Conservation (phyloP, 2,797 vertebrate species). For the Huso huso region DNA sequence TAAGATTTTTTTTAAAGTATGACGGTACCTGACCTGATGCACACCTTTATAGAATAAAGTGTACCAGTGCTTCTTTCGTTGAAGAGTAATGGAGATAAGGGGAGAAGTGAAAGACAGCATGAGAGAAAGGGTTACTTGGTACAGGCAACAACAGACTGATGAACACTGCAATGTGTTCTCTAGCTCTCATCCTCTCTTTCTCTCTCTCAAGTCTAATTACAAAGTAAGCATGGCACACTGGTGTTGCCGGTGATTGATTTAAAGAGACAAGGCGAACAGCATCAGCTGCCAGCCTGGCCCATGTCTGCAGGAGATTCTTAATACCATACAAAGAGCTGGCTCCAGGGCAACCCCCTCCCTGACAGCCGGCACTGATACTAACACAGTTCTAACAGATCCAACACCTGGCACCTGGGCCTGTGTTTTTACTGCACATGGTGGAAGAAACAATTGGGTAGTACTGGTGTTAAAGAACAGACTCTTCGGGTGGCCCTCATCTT, state of each 20-base stretch:
- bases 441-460: no score
- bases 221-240: neutral
- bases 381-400: neutral
- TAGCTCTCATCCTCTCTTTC: neutral
- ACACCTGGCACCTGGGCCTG: neutral
- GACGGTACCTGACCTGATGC: no score
- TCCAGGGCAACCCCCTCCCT: neutral
- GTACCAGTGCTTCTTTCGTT: no score
- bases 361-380: neutral
- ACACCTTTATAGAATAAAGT: no score
- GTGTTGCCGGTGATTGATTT: neutral
- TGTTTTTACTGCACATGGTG: neutral
- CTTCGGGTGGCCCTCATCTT: no score
- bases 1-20: no score
- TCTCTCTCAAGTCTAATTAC: neutral
- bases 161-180: neutral
- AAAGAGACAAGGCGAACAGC: neutral
- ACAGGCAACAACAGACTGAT: no score
- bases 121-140: no score
- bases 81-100: no score
- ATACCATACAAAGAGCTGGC: neutral
- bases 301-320: neutral
- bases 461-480: no score
- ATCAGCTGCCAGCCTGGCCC: neutral
- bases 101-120: no score